These are phyloP conservation scores for Aspiorhynchus laticeps DNA, from an alignment of 2,113 vertebrate genomes.

Conservation along the genomic window DNA sequence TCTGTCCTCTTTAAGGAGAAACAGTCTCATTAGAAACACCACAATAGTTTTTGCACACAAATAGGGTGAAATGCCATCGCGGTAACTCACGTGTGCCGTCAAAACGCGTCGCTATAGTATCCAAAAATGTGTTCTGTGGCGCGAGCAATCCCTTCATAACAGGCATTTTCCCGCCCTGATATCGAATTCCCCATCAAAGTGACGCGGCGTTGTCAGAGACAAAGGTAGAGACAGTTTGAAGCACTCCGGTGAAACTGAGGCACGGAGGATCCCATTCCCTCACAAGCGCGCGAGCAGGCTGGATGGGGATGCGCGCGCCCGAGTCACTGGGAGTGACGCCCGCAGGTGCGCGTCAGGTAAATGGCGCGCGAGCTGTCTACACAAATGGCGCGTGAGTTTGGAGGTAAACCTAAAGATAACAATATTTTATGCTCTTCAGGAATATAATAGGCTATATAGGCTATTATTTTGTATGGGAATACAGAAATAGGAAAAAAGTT, in stretches of 20 bases:
- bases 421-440: background rate
- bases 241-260: slow-evolving; percentile 30
- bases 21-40: no score
- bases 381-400: background rate
- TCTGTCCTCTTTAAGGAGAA: slow-evolving; percentile 33
- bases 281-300: slow-evolving; percentile 49
- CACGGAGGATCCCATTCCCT: slow-evolving; percentile 56
- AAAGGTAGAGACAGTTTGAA: slow-evolving; percentile 23
- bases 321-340: slow-evolving; percentile 55
- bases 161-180: slow-evolving; percentile 91
- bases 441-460: background rate
- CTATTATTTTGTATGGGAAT: background rate
- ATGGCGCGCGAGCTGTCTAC: slow-evolving; percentile 40
- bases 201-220: slow-evolving; percentile 52
- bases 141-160: slow-evolving; percentile 99
- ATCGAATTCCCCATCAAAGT: slow-evolving; percentile 96
- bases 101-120: slow-evolving; percentile 97
- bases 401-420: background rate
- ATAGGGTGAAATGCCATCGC: background rate
- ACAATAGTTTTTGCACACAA: background rate
- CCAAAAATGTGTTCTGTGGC: slow-evolving; percentile 97
- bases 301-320: slow-evolving; percentile 61
- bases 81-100: slow-evolving; percentile 97
- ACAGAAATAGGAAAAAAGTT: background rate
- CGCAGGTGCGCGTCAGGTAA: slow-evolving; percentile 74